phyloP scores from a whole-genome alignment of 92 coral and sea anemone genomes.

The Parazoanthus atlanticus region DNA sequence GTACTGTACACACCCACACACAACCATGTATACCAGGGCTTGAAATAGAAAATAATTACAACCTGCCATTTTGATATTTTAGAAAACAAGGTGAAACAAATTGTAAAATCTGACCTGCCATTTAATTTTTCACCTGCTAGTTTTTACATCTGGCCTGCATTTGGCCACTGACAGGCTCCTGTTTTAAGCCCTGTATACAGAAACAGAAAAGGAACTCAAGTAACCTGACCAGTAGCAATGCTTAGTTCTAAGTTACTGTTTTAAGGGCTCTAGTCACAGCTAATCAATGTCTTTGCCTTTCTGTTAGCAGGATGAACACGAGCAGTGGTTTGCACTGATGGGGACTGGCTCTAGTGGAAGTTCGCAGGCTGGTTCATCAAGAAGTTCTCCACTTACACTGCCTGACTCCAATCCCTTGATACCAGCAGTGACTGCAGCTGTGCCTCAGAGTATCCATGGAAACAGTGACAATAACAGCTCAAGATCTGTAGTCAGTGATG shows the following conservation, averaged over 20 bases:
- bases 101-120: no score
- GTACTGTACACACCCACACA: no score
- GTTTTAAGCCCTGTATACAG: no score
- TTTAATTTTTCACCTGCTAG: no score
- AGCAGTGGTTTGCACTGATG: conserved; percentile 37
- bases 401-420: conserved; percentile 1
- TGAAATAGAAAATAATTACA: no score
- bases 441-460: conserved; percentile 3
- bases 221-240: no score
- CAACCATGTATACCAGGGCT: no score
- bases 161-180: no score
- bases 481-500: neutral
- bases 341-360: conserved; percentile 41
- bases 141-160: no score
- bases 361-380: conserved; percentile 27
- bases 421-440: neutral
- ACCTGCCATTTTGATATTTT: no score
- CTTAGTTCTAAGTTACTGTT: neutral
- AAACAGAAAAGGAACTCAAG: no score
- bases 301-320: conserved; percentile 1
- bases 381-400: conserved; percentile 14
- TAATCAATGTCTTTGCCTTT: neutral
- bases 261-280: neutral
- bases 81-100: no score
- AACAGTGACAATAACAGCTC: conserved; percentile 5